Percentiles rank a stretch among this genome's conserved stretches.
Conservation (phyloP, 2,888 invertebrate species). For the Trissonchulus latispiculum region DNA sequence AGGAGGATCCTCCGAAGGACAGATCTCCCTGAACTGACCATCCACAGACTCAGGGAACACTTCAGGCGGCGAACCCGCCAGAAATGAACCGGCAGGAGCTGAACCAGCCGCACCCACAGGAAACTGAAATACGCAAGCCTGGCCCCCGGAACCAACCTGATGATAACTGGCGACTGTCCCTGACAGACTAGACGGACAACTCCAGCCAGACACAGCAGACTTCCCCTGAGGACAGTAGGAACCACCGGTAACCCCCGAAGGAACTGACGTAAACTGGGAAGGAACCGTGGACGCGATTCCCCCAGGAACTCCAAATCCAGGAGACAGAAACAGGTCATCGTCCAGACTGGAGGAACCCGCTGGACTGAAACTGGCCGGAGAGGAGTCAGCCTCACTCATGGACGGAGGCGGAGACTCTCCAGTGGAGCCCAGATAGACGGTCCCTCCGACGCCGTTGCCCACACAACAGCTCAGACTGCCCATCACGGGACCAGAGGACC, state of each 20-base stretch:
- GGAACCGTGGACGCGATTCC: not conserved
- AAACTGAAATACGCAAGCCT: not conserved
- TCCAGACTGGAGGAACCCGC: not conserved
- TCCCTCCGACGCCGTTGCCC: not conserved
- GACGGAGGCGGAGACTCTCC: not conserved
- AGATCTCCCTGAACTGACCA: too few species aligned
- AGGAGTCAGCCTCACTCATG: not conserved
- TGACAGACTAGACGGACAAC: too few species aligned
- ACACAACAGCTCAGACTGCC: not conserved
- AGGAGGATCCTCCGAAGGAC: too few species aligned
- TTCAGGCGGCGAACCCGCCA: not conserved
- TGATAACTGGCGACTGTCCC: too few species aligned
- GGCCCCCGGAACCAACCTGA: not conserved
- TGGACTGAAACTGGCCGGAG: slow-evolving; percentile 2
- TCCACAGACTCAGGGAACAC: not conserved
- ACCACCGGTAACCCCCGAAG: not conserved
- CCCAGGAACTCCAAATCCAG: not conserved
- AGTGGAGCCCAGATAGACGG: too few species aligned
- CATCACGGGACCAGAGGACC: not conserved
- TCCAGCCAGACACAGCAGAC: too few species aligned
- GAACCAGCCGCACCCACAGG: too few species aligned
- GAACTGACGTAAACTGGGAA: not conserved
- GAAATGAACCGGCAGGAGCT: not conserved
- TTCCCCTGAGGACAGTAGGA: too few species aligned
- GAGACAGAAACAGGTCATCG: too few species aligned